Evolutionary conservation across 92 coral and sea anemone species (phyloP).

Genomic region (Galaxea fascicularis): DNA sequence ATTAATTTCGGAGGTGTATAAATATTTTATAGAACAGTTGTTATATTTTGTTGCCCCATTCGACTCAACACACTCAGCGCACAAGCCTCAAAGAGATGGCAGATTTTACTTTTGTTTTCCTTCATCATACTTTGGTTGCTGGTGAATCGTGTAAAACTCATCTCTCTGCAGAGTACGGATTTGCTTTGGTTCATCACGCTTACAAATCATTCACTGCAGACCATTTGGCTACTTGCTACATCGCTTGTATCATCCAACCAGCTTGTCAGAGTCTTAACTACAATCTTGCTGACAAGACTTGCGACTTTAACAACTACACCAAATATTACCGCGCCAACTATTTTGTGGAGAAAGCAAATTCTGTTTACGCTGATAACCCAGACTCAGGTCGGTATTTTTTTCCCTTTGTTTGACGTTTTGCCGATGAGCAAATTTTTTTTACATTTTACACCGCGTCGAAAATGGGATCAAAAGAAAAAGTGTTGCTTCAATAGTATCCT

Average conservation of each 20-base stretch:
- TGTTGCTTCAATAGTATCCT: no score
- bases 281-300: slow-evolving; percentile 21
- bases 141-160: background rate
- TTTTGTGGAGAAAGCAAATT: slow-evolving; percentile 4
- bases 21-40: no score
- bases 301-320: slow-evolving; percentile 34
- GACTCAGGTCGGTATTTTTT: slow-evolving; percentile 5
- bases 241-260: slow-evolving; percentile 26
- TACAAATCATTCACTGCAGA: slow-evolving; percentile 26
- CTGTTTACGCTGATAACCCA: slow-evolving; percentile 23
- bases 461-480: no score
- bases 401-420: no score
- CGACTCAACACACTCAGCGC: no score
- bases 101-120: no score
- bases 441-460: no score
- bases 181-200: slow-evolving; percentile 12
- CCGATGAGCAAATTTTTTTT: no score
- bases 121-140: background rate
- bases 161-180: slow-evolving; percentile 8
- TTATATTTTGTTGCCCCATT: no score
- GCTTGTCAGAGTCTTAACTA: slow-evolving; percentile 27
- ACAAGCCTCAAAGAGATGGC: no score
- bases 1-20: no score
- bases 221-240: slow-evolving; percentile 4
- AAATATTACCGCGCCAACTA: slow-evolving; percentile 1